A percentile compares a stretch with the other conserved stretches of the same genome.
Conservation (phyloP, 2,797 vertebrate genomes). For the Helicolenus hilgendorfi region DNA sequence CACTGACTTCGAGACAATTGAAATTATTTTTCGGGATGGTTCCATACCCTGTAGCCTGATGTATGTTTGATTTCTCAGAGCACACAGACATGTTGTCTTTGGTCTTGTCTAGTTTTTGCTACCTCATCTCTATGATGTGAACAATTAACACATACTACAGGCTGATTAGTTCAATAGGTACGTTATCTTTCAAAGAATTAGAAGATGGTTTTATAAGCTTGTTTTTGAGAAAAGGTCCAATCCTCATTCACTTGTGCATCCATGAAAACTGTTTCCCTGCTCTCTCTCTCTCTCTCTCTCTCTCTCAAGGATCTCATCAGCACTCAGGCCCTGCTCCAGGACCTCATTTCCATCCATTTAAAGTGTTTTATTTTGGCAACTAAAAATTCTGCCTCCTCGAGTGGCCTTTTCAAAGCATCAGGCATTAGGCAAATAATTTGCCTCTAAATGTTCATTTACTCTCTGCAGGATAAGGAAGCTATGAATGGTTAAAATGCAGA, state of each 20-base stretch:
- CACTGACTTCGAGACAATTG: too few relatives aligned
- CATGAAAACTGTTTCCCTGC: not conserved
- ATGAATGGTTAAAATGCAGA: not conserved
- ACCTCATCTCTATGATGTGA: not conserved
- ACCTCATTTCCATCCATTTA: constrained; percentile 19
- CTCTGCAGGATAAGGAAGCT: not conserved
- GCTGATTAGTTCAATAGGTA: not conserved
- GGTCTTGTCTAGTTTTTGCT: not conserved
- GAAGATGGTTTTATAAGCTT: not conserved
- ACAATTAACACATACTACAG: not conserved
- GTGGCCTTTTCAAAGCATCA: constrained; percentile 9
- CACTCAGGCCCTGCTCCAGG: constrained; percentile 3
- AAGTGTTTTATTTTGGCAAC: constrained; percentile 31
- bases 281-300: not conserved
- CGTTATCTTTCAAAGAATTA: not conserved
- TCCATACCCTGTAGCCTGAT: not conserved
- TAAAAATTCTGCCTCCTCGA: not conserved
- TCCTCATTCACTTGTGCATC: not conserved
- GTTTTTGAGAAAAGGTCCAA: not conserved
- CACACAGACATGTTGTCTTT: not conserved
- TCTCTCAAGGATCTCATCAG: constrained; percentile 30
- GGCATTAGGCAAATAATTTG: constrained; percentile 6
- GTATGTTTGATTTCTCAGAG: not conserved
- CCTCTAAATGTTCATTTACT: constrained; percentile 9
- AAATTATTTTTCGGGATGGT: too few relatives aligned